phyloP scores from a whole-genome alignment of 2,888 invertebrate species.

The Lordiphosa fenestrarum region DNA sequence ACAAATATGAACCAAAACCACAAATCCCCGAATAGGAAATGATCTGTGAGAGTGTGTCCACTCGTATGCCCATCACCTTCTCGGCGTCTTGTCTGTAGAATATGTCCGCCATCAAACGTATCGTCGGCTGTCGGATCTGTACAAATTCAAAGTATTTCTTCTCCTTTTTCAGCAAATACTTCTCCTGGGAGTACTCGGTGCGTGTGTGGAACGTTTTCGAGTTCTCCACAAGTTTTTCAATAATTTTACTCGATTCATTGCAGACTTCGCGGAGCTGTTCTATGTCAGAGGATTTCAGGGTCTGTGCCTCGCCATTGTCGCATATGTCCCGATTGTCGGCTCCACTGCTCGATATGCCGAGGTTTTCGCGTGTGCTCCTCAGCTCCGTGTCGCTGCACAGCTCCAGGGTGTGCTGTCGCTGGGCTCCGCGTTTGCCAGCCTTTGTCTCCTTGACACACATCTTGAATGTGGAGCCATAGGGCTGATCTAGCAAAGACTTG shows the following conservation, averaged over 20 bases:
- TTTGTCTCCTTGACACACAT: constrained; percentile 83
- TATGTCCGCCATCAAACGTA: constrained; percentile 91
- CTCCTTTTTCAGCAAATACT: constrained; percentile 97
- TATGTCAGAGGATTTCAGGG: constrained; percentile 91
- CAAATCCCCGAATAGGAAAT: constrained; percentile 90
- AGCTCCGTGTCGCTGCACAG: constrained; percentile 81
- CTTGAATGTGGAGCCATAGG: constrained; percentile 89
- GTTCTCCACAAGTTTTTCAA: constrained; percentile 92
- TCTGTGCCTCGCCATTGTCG: constrained; percentile 88
- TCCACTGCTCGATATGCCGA: constrained; percentile 86
- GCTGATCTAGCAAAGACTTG: constrained; percentile 84
- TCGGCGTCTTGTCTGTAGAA: constrained; percentile 89
- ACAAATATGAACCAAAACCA: constrained; percentile 87
- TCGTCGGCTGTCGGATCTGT: constrained; percentile 89
- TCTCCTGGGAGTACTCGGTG: constrained; percentile 95
- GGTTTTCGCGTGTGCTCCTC: constrained; percentile 83
- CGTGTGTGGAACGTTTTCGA: constrained; percentile 94
- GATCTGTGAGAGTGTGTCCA: constrained; percentile 94
- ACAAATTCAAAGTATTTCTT: constrained; percentile 94
- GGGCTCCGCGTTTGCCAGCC: constrained; percentile 77
- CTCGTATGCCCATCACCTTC: constrained; percentile 88
- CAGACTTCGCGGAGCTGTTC: constrained; percentile 88
- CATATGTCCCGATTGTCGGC: constrained; percentile 91
- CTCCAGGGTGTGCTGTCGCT: constrained; percentile 82
- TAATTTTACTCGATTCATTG: constrained; percentile 88